These are phyloP conservation scores for Notothenia rossii DNA, from an alignment of 2,113 vertebrate genomes.

Conservation along the genomic window DNA sequence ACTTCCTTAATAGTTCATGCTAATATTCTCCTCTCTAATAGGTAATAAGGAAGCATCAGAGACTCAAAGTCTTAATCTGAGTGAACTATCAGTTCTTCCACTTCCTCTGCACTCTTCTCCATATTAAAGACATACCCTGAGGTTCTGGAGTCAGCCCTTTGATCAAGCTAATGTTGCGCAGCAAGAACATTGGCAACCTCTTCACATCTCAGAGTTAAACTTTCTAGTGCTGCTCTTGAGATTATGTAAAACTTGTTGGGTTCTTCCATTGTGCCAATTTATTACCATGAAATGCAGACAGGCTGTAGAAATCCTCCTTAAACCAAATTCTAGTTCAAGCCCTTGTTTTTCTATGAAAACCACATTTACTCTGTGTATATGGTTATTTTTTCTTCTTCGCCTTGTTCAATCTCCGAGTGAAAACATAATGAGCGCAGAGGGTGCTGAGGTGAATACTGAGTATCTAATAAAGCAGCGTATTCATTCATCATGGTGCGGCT, in stretches of 20 bases:
- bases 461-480: conserved; percentile 21
- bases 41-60: conserved; percentile 40
- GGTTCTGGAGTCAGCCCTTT: conserved; percentile 51
- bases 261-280: not conserved
- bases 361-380: not conserved
- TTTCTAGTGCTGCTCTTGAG: conserved; percentile 10
- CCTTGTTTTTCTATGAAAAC: conserved; percentile 4
- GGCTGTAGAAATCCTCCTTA: not conserved
- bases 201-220: conserved; percentile 31
- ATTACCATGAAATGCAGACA: not conserved
- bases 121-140: conserved; percentile 48
- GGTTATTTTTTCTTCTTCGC: not conserved
- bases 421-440: conserved; percentile 19
- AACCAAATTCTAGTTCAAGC: not conserved
- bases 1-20: conserved; percentile 41
- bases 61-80: conserved; percentile 49
- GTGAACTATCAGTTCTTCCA: conserved; percentile 16
- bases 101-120: conserved; percentile 22
- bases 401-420: not conserved
- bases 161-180: conserved; percentile 48
- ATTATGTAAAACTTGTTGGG: conserved; percentile 12
- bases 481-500: conserved; percentile 43
- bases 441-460: conserved; percentile 44
- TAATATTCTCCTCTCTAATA: conserved; percentile 47
- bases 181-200: conserved; percentile 29